Conservation (phyloP, 2,113 vertebrate genomes). For the Toxotes jaculatrix region DNA sequence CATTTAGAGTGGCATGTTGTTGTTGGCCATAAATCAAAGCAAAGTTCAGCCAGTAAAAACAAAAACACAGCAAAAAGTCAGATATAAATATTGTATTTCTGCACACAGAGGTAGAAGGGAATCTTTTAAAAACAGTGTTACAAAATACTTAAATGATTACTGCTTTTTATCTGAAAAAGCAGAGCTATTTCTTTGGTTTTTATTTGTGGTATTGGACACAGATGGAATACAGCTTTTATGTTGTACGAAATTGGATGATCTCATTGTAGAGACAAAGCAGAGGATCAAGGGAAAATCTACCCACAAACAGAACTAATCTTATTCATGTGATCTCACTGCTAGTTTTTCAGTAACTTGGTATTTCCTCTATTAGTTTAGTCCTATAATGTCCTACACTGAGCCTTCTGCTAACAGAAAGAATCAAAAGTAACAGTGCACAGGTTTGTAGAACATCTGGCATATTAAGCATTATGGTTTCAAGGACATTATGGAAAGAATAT, state of each 20-base stretch:
- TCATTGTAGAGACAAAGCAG: background rate
- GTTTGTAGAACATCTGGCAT: background rate
- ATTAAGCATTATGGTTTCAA: background rate
- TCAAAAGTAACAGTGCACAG: background rate
- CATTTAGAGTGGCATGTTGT: constrained; percentile 22
- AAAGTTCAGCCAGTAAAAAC: constrained; percentile 41
- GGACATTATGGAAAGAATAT: background rate
- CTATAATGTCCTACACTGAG: background rate
- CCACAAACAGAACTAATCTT: background rate
- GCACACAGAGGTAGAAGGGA: constrained; percentile 1
- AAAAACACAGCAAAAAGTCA: constrained; percentile 1
- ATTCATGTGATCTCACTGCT: background rate
- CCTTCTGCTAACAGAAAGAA: background rate
- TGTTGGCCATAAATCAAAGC: constrained; percentile 46
- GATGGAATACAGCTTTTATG: constrained; percentile 24
- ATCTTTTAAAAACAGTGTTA: background rate
- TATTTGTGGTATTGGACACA: constrained; percentile 9
- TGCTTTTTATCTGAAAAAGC: constrained; percentile 15
- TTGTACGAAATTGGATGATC: constrained; percentile 14
- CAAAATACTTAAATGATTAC: background rate
- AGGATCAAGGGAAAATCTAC: background rate
- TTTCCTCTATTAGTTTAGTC: background rate
- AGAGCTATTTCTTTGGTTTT: background rate
- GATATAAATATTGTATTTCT: constrained; percentile 29
- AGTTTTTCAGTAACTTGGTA: background rate